phyloP scores from a whole-genome alignment of 2,113 vertebrate species.

The Lipophrys pholis region DNA sequence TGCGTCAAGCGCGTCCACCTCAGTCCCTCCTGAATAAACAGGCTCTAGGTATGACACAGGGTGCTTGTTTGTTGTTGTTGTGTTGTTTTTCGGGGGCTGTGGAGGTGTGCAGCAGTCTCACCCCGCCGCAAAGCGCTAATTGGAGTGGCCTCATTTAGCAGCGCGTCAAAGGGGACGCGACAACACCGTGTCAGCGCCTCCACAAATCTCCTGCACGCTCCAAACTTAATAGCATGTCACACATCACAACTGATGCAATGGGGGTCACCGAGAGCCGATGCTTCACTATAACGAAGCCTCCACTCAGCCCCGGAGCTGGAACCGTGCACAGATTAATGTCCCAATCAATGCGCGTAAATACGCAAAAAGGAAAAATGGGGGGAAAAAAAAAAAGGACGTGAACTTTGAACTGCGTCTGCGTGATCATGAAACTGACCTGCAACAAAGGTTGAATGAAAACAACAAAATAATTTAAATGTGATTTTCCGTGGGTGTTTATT shows the following conservation, averaged over 20 bases:
- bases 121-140: conserved; percentile 80
- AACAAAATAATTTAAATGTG: not conserved
- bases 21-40: not conserved
- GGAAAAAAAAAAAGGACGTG: too few relatives aligned
- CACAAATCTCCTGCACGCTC: conserved; percentile 80
- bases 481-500: too few relatives aligned
- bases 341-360: conserved; percentile 72
- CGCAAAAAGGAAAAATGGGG: conserved; percentile 50
- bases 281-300: conserved; percentile 79
- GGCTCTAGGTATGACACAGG: not conserved
- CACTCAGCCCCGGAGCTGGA: conserved; percentile 16
- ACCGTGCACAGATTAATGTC: conserved; percentile 64
- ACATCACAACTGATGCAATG: conserved; percentile 75
- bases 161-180: conserved; percentile 75
- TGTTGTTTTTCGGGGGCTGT: conserved; percentile 2
- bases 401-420: conserved; percentile 16
- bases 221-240: conserved; percentile 78
- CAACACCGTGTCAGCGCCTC: conserved; percentile 80
- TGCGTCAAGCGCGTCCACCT: not conserved
- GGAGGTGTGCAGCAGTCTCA: conserved; percentile 62
- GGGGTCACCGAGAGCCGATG: conserved; percentile 77
- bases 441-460: not conserved
- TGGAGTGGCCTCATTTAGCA: conserved; percentile 84
- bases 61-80: not conserved
- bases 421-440: conserved; percentile 6